Percentiles rank a stretch among this genome's conserved stretches.
Evolutionary conservation across 2,797 vertebrate species (phyloP).

Genomic region (Lacerta viridis): DNA sequence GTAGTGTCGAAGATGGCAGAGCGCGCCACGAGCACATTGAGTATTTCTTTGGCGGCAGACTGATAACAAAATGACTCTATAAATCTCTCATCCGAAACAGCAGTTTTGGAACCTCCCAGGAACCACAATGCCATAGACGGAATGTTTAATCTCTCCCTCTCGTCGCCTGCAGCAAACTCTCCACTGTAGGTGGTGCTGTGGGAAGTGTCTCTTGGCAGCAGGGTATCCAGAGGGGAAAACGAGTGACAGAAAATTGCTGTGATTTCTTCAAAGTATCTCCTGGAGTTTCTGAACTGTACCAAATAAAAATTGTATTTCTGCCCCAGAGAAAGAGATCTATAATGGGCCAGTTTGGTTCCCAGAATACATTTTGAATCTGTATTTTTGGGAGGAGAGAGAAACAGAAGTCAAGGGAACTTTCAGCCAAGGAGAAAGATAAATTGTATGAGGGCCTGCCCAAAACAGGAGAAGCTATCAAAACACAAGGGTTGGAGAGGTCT

Average conservation of each 20-base stretch:
- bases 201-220: slow-evolving; percentile 28
- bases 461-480: no score
- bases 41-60: slow-evolving; percentile 42
- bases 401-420: neutral
- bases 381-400: neutral
- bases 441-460: neutral
- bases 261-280: slow-evolving; percentile 36
- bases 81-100: slow-evolving; percentile 61
- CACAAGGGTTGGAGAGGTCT: no score
- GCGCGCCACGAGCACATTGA: slow-evolving; percentile 43
- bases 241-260: slow-evolving; percentile 56
- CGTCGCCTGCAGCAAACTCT: slow-evolving; percentile 61
- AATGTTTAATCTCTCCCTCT: slow-evolving; percentile 62
- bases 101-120: slow-evolving; percentile 45
- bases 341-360: slow-evolving; percentile 27
- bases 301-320: slow-evolving; percentile 27
- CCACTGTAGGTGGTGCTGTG: slow-evolving; percentile 59
- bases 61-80: slow-evolving; percentile 62
- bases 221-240: slow-evolving; percentile 35
- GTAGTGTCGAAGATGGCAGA: slow-evolving; percentile 30
- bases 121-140: slow-evolving; percentile 48
- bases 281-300: slow-evolving; percentile 40
- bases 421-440: neutral
- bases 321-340: neutral
- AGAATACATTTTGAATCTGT: slow-evolving; percentile 3